Base-by-base conservation (phyloP, 2,113 vertebrate genomes). In the Geococcyx californianus region DNA sequence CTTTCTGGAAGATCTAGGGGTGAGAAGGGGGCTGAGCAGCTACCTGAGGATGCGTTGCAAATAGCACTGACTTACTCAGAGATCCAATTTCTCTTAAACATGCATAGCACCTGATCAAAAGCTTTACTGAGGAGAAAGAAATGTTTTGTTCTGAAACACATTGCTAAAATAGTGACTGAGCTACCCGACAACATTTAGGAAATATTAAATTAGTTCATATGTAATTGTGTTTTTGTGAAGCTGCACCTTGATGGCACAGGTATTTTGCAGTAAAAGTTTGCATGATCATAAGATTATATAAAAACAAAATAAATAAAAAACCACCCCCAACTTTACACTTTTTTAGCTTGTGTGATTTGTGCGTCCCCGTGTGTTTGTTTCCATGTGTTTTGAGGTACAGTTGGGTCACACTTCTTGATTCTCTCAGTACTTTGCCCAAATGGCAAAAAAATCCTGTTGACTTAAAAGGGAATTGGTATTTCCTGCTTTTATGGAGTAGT, bases 291-390 rank as follows among this genome's bases (percentile, higher is more conserved):
- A 83, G 17, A 1, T 55, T 75, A 6, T 38, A 74, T 42, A 59
- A 66, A 83, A 75, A 1, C 6, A 58, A 81, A 81, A 4, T 31
- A 67, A 85, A 80, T 29, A 8, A 45, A 56, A 58, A 59, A 19
- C 0, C 18, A 17, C 4, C 11, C 1, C 18, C 60, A 40, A 69
- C 7, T 36, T 90, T 5, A 3, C 12, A 25, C 8, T 17, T 5
- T 15, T 79, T 36, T 75, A 40, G 24, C 19, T 24, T 54, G 2
- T 69, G 5, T 52, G 36, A 10, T 56, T 56, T 36, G 3, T 11
- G 3, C 1, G 4, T 84, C 10, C 5, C 4, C 9, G 3, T 83
- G 13, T 76, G 6, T 73, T 69, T 38, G 4, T 84, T 96, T 87
- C 60, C 75, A 38, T 64, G 23, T 17, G 55, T 78, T 59, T n/a